A percentile compares a stretch with the other conserved stretches of the same genome.
phyloP scores from a whole-genome alignment of 2,888 invertebrate species.

The Lacanobia oleracea region DNA sequence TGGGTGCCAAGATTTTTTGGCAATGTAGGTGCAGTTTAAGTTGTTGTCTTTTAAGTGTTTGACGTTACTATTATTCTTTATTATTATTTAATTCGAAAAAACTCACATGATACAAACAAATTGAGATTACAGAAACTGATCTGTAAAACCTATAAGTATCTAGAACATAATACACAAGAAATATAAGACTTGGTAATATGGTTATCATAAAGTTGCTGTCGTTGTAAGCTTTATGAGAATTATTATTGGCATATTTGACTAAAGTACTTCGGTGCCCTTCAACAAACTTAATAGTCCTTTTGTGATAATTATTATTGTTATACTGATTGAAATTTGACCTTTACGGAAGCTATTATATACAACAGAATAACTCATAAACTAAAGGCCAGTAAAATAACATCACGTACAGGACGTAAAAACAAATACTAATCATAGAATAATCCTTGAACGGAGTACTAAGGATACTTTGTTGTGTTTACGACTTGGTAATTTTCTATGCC shows the following conservation, averaged over 20 bases:
- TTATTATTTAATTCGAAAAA: neutral
- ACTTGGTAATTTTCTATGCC: neutral
- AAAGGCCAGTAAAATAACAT: constrained; percentile 10
- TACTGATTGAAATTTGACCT: neutral
- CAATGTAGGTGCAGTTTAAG: neutral
- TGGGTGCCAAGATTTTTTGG: neutral
- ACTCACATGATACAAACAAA: neutral
- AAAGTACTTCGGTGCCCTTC: neutral
- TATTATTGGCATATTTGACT: neutral
- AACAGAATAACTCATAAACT: neutral
- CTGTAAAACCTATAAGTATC: too few relatives aligned
- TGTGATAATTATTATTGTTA: neutral
- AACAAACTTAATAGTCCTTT: neutral
- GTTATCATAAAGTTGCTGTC: neutral
- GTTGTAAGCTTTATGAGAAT: neutral
- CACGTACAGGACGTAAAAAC: constrained; percentile 25
- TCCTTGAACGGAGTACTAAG: constrained; percentile 20
- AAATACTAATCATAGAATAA: constrained; percentile 14
- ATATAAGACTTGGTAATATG: neutral
- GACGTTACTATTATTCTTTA: neutral
- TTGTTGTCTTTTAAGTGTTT: neutral
- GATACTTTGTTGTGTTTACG: constrained; percentile 26
- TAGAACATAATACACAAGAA: too few relatives aligned
- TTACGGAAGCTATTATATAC: constrained; percentile 31
- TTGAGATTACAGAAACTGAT: too few relatives aligned